A percentile compares a stretch with the other conserved stretches of the same genome.
phyloP scores from a whole-genome alignment of 2,888 invertebrate genomes.

The Unio pictorum region DNA sequence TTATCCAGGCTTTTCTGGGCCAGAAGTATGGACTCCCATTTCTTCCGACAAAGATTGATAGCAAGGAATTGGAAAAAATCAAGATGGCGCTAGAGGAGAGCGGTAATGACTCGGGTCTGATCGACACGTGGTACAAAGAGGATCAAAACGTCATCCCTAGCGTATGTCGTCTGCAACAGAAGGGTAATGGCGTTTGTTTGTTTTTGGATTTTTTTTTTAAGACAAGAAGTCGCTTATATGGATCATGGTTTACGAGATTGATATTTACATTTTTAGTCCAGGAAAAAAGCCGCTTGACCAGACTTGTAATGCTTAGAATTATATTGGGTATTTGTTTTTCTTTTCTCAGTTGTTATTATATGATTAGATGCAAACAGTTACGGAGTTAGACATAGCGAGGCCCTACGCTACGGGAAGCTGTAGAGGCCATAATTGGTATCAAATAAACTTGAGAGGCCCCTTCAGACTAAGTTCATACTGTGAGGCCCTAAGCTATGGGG shows the following conservation, averaged over 20 bases:
- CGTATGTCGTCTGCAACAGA: constrained; percentile 54
- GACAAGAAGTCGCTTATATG: constrained; percentile 13
- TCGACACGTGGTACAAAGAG: constrained; percentile 57
- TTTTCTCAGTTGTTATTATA: no score
- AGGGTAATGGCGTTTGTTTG: constrained; percentile 6
- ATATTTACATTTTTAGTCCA: no score
- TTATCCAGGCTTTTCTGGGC: constrained; percentile 61
- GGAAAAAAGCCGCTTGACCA: no score
- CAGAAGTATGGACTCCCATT: constrained; percentile 65
- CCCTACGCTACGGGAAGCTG: no score
- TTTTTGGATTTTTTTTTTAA: constrained; percentile 11
- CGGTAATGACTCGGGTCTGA: constrained; percentile 39
- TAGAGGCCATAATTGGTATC: no score
- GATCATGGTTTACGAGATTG: constrained; percentile 7
- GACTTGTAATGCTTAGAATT: no score
- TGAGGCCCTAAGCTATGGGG: no score
- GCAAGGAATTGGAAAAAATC: constrained; percentile 57
- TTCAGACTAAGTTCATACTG: no score
- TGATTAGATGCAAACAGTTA: no score
- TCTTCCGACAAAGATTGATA: constrained; percentile 54
- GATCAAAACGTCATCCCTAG: constrained; percentile 63
- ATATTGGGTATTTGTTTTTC: no score
- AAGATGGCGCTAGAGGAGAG: constrained; percentile 29
- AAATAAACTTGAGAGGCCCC: no score
- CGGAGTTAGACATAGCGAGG: no score